Evolutionary conservation across 2,888 invertebrate genomes (phyloP).

Genomic region (Conistra vaccinii): DNA sequence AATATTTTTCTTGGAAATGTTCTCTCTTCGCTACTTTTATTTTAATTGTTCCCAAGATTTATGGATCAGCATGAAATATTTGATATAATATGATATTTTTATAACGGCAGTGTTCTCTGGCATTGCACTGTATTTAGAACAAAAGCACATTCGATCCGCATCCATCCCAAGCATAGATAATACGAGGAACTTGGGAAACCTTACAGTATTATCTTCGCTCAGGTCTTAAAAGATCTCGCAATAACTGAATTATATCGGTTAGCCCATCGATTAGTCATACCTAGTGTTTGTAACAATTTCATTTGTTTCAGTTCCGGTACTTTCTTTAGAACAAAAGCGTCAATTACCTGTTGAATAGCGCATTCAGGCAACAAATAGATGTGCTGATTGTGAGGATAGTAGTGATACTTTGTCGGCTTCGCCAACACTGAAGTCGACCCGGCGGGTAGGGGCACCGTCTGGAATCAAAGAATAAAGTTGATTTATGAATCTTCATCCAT

Average conservation of each 20-base stretch:
- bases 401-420: conserved; percentile 98
- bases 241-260: conserved; percentile 34
- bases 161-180: conserved; percentile 32
- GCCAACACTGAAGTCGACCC: conserved; percentile 93
- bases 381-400: conserved; percentile 98
- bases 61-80: conserved; percentile 13
- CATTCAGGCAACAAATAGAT: conserved; percentile 98
- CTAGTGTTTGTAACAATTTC: conserved; percentile 51
- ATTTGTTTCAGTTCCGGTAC: conserved; percentile 56
- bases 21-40: conserved; percentile 15
- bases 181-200: conserved; percentile 33
- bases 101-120: conserved; percentile 25
- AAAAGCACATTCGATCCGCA: conserved; percentile 50
- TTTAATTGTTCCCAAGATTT: conserved; percentile 29
- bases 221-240: conserved; percentile 39
- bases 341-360: conserved; percentile 96
- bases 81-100: conserved; percentile 10
- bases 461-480: conserved; percentile 82
- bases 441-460: conserved; percentile 93
- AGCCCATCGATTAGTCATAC: conserved; percentile 43
- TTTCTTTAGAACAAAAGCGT: conserved; percentile 67
- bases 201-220: conserved; percentile 38
- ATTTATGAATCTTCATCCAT: conserved; percentile 60
- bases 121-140: conserved; percentile 52
- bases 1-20: conserved; percentile 32